phyloP scores from a whole-genome alignment of 1,140 invertebrate species.

The Drosophila orena region DNA sequence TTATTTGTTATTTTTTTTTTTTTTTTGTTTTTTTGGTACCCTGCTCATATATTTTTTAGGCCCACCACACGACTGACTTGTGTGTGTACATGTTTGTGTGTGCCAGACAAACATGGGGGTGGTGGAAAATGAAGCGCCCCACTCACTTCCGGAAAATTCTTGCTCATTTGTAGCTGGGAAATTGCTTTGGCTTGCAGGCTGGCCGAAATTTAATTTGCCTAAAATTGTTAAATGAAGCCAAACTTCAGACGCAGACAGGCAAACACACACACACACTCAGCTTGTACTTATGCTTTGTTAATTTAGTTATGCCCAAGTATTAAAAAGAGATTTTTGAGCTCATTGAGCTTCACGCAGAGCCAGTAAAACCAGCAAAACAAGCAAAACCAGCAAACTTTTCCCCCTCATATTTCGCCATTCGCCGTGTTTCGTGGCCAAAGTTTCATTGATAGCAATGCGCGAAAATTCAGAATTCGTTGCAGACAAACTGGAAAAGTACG shows the following conservation, averaged over 20 bases:
- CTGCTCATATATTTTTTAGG: background rate
- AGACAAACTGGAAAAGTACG: no score
- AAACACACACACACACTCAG: constrained; percentile 36
- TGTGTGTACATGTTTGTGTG: constrained; percentile 1
- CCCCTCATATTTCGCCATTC: no score
- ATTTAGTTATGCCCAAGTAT: constrained; percentile 79
- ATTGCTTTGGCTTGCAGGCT: constrained; percentile 46
- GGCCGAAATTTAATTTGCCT: constrained; percentile 59
- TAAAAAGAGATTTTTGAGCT: constrained; percentile 80
- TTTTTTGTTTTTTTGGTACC: no score
- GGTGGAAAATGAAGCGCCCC: background rate
- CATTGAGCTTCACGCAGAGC: constrained; percentile 57
- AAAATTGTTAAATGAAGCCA: constrained; percentile 62
- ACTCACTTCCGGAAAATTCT: background rate
- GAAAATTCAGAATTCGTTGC: no score
- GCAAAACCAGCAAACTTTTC: no score
- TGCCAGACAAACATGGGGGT: background rate
- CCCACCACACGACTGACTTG: background rate
- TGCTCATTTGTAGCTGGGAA: constrained; percentile 20
- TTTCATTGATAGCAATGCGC: no score
- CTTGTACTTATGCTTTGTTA: constrained; percentile 57
- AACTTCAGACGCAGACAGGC: constrained; percentile 17
- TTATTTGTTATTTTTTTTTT: no score
- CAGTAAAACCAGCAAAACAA: constrained; percentile 3
- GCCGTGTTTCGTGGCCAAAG: no score